Conservation (phyloP, 1,140 invertebrate genomes). For the Bombyx mandarina region DNA sequence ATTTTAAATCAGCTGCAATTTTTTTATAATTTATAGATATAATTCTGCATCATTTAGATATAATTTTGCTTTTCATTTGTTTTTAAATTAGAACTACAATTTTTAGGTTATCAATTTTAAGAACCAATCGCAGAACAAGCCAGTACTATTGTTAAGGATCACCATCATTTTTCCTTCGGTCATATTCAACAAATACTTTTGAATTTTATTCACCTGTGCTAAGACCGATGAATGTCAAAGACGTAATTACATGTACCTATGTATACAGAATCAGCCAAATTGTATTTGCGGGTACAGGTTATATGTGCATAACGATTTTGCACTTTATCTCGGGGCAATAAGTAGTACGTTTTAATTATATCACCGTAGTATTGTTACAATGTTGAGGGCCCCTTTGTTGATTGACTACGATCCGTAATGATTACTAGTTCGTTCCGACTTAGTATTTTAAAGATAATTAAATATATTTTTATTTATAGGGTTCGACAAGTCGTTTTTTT, state of each 20-base stretch:
- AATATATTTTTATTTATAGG: neutral
- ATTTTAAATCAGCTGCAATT: too few species aligned
- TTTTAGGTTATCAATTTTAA: too few species aligned
- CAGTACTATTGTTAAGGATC: too few species aligned
- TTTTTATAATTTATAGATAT: too few species aligned
- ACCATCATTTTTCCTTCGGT: too few species aligned
- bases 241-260: slow-evolving; percentile 59
- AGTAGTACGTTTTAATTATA: slow-evolving; percentile 8
- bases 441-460: slow-evolving; percentile 6
- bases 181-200: too few species aligned
- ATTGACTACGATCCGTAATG: slow-evolving; percentile 48
- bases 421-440: slow-evolving; percentile 42
- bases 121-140: too few species aligned
- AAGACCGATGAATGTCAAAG: slow-evolving; percentile 57
- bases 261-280: slow-evolving; percentile 41
- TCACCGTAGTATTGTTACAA: neutral
- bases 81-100: too few species aligned
- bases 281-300: slow-evolving; percentile 21
- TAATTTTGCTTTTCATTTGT: too few species aligned
- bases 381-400: slow-evolving; percentile 44
- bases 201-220: slow-evolving; percentile 33
- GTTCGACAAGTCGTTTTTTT: neutral
- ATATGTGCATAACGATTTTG: slow-evolving; percentile 12
- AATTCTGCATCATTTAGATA: too few species aligned
- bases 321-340: slow-evolving; percentile 22